Conservation (phyloP, 2,888 invertebrate species). For the Xylophagus ater region DNA sequence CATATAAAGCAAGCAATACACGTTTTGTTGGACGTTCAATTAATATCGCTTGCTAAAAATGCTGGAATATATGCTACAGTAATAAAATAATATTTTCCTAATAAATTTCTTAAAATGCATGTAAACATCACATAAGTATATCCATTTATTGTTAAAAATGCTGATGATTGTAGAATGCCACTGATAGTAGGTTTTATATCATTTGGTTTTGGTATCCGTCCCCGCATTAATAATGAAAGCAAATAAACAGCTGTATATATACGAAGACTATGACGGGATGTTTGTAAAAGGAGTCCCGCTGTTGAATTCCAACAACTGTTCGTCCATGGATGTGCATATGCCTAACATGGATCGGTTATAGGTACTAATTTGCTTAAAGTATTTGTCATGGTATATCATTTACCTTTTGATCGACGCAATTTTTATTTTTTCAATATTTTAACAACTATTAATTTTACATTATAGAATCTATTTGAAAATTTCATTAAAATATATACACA, state of each 20-base stretch:
- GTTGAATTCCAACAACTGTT: constrained; percentile 60
- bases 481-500: no score
- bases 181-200: constrained; percentile 51
- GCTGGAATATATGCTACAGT: constrained; percentile 63
- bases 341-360: constrained; percentile 50
- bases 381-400: constrained; percentile 25
- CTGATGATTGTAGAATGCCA: constrained; percentile 62
- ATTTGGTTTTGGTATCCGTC: constrained; percentile 47
- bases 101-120: constrained; percentile 54
- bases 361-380: constrained; percentile 43
- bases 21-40: constrained; percentile 67
- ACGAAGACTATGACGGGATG: constrained; percentile 56
- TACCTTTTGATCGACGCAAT: no score
- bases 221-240: constrained; percentile 58
- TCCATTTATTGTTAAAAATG: constrained; percentile 64
- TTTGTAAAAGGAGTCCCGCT: constrained; percentile 51
- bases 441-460: no score
- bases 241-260: constrained; percentile 67
- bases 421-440: no score
- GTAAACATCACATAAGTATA: constrained; percentile 60
- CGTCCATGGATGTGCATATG: constrained; percentile 72
- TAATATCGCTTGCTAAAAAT: constrained; percentile 62
- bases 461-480: no score
- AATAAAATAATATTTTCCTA: constrained; percentile 56
- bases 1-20: constrained; percentile 62